Evolutionary conservation across 2,797 vertebrate genomes (phyloP), one percentile per base, ranked within the genome.

Genomic region (Chiroxiphia lanceolata): DNA sequence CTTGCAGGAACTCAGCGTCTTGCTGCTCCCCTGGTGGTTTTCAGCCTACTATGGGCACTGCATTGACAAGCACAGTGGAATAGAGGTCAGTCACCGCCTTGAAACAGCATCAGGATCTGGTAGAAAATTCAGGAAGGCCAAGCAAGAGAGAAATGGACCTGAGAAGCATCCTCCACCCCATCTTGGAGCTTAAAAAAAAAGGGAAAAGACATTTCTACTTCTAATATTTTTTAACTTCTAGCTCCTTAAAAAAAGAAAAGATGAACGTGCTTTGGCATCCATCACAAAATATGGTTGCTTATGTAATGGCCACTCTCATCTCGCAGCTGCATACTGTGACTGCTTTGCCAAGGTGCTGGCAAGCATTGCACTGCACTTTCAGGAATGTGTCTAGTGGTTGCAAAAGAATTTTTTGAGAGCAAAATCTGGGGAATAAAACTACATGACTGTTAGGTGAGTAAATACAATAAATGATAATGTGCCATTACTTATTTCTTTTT

Each of bases 311-410:
- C 60, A 31, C 38, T 60, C 54, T 74, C n/a, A 18, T 69, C 51
- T 82, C 0, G 0, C 42, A 93, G 45, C 80, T 88, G 40, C 0
- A 0, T 44, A 20, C 22, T 2, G 0, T 53, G 38, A 25, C 15
- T 51, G 31, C 45, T 86, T 85, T 94, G 70, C 59, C 47, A 81
- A 78, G 36, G 25, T 51, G 36, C 74, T 90, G 77, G 38, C 59
- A 79, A 67, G 31, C 0, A 0, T 65, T 1, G 1, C 26, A 26
- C 47, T 78, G 25, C 65, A 65, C 74, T 76, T 90, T 92, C 31
- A 76, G 59, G 21, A 69, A 38, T 18, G 9, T 25, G 5, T 33
- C 47, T 76, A 42, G 42, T 36, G 18, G 6, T 70, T 90, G 70
- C 18, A 79, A 50, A 86, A 75, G 44, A 69, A 72, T 83, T 90